Conservation (phyloP, 1,140 invertebrate genomes). For the Idris sp. region DNA sequence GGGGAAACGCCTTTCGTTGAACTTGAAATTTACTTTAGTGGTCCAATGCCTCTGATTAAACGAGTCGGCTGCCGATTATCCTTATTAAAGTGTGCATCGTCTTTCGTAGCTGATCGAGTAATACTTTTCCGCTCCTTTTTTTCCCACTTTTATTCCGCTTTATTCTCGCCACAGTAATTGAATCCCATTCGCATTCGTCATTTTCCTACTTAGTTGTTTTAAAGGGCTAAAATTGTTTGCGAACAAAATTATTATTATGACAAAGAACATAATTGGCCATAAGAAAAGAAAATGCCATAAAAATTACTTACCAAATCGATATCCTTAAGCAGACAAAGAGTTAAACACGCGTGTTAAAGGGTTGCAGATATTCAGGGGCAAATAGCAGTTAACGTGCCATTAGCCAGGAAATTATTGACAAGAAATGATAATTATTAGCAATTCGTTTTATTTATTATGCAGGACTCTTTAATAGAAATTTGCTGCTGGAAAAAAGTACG, state of each 20-base stretch:
- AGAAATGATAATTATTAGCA: no score
- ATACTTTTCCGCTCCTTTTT: conserved; percentile 42
- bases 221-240: conserved; percentile 15
- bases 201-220: conserved; percentile 29
- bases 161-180: conserved; percentile 52
- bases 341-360: background rate
- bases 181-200: conserved; percentile 29
- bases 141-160: conserved; percentile 41
- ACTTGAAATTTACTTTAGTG: conserved; percentile 59
- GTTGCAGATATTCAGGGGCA: conserved; percentile 22
- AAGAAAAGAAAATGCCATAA: background rate
- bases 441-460: no score
- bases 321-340: background rate
- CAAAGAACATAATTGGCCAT: background rate
- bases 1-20: conserved; percentile 32
- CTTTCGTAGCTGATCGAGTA: conserved; percentile 64
- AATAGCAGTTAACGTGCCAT: no score
- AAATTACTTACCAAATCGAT: no score
- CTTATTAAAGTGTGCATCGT: conserved; percentile 69
- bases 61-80: conserved; percentile 71
- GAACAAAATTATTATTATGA: conserved; percentile 13
- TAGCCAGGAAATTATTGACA: no score
- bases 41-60: conserved; percentile 69
- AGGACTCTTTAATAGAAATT: no score
- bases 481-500: no score